Evolutionary conservation across 2,888 invertebrate species (phyloP), one percentile per base, ranked within the genome.

Genomic region (Scaptomyza reducta): DNA sequence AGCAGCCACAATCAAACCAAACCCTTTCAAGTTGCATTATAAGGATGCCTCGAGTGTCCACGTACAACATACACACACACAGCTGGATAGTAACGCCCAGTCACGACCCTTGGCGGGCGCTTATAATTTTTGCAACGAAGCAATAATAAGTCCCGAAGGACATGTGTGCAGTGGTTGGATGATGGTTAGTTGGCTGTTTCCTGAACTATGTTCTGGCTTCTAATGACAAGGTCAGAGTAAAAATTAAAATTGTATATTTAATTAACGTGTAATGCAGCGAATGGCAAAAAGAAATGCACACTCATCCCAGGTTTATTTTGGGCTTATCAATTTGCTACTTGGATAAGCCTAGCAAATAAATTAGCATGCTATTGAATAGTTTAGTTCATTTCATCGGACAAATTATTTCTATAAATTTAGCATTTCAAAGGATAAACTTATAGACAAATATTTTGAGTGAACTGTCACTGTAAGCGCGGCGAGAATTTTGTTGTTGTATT

Each of bases 61-160:
- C 25, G n/a, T n/a, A n/a, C n/a, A n/a, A 33, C 49, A 35, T 2
- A 14, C 14, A 25, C n/a, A 7, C 27, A 27, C 35, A 10, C 61
- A 46, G 9, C 10, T 38, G 53, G 41, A 18, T 16, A 50, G 14
- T 13, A 45, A 27, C 41, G 1, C 45, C 33, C 59, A 14, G n/a
- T 2, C 10, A 46, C 51, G 22, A 27, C 31, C 55, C 31, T 45
- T 25, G 45, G 38, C 31, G 47, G 42, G 55, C 56, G 54, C 59
- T 65, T 68, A 50, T 60, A 45, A 71, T 67, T 74, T 74, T 64
- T 59, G 68, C 65, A 70, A 42, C 67, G 54, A 58, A 56, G 76
- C 66, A 66, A 71, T 67, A 70, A 71, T 63, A 68, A 66, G 63
- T 68, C 65, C 70, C 69, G 57, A 62, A 56, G 69, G 66, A 65